phyloP scores from a whole-genome alignment of 2,113 vertebrate genomes.

The Cisticola juncidis region DNA sequence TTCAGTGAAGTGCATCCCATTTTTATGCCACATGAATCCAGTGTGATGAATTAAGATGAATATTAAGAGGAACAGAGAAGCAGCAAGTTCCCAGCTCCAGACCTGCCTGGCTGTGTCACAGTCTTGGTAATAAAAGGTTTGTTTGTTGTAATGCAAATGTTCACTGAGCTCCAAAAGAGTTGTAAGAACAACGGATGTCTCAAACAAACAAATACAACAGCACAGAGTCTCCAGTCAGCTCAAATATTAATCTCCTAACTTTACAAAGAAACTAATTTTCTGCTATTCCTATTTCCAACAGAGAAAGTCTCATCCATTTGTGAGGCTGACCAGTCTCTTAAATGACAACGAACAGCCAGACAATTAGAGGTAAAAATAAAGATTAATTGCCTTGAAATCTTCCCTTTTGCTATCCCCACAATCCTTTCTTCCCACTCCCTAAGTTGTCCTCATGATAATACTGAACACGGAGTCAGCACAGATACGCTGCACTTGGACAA shows the following conservation, averaged over 20 bases:
- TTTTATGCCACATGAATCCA: conserved; percentile 24
- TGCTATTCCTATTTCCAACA: not conserved
- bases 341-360: not conserved
- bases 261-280: not conserved
- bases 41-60: conserved; percentile 49
- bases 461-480: not conserved
- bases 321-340: not conserved
- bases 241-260: not conserved
- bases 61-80: not conserved
- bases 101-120: not conserved
- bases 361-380: not conserved
- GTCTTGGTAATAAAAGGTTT: not conserved
- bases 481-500: conserved; percentile 12
- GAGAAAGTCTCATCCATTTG: not conserved
- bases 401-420: not conserved
- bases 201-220: not conserved
- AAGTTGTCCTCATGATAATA: not conserved
- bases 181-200: not conserved
- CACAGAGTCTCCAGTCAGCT: not conserved
- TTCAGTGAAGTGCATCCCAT: conserved; percentile 32
- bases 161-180: not conserved
- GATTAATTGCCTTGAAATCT: not conserved
- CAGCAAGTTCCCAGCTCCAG: not conserved
- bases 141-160: not conserved
- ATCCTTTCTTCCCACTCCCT: not conserved